phyloP scores from a whole-genome alignment of 2,113 vertebrate species.

The Oryzias woworae region DNA sequence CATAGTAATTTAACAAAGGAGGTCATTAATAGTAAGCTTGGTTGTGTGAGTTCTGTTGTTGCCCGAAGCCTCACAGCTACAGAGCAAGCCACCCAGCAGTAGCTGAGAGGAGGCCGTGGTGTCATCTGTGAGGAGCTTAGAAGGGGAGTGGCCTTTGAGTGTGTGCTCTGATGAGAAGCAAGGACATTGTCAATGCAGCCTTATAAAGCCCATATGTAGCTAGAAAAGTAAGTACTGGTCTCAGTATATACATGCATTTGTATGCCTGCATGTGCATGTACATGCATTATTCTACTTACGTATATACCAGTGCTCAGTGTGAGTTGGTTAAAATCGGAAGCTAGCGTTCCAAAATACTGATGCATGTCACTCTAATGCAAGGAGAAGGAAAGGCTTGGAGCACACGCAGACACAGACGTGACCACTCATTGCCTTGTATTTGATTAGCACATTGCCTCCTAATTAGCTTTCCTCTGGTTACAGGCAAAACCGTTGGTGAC shows the following conservation, averaged over 20 bases:
- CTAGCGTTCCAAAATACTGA: constrained; percentile 91
- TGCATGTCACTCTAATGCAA: constrained; percentile 94
- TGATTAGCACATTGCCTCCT: constrained; percentile 90
- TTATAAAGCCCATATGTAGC: constrained; percentile 69
- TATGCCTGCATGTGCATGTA: constrained; percentile 10
- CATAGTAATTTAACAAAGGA: constrained; percentile 48
- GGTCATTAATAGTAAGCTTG: constrained; percentile 39
- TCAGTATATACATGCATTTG: constrained; percentile 4
- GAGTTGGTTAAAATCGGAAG: constrained; percentile 73
- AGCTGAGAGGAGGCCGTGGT: constrained; percentile 11
- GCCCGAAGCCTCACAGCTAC: constrained; percentile 47
- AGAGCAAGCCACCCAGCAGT: constrained; percentile 27
- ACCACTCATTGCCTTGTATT: constrained; percentile 89
- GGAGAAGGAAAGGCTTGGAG: constrained; percentile 88
- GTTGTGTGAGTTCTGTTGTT: constrained; percentile 1
- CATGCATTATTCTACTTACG: not conserved
- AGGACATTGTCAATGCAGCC: constrained; percentile 83
- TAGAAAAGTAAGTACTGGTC: not conserved
- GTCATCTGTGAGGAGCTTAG: not conserved
- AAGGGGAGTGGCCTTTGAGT: not conserved
- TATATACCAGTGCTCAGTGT: not conserved
- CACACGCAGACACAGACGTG: constrained; percentile 83
- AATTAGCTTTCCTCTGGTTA: constrained; percentile 96
- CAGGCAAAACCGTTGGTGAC: constrained; percentile 91
- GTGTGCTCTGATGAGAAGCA: constrained; percentile 3